These are phyloP conservation scores for Spinus pinus DNA, from an alignment of 2,797 vertebrate genomes.

Conservation along the genomic window DNA sequence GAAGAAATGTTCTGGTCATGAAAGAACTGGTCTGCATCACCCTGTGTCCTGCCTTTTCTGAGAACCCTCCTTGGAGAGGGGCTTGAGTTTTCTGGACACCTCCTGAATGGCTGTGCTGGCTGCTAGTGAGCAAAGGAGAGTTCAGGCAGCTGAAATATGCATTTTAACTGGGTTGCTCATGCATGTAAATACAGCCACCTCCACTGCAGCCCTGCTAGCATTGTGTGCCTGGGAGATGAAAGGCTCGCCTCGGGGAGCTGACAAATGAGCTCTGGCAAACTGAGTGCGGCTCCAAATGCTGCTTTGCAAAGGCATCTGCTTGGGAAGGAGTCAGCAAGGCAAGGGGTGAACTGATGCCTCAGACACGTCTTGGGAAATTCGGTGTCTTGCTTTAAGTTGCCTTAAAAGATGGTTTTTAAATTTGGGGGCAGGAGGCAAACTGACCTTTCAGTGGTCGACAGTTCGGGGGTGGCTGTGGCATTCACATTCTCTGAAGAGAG, in stretches of 20 bases:
- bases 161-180: slow-evolving; percentile 23
- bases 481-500: no score
- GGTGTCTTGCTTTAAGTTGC: background rate
- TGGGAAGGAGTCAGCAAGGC: background rate
- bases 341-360: background rate
- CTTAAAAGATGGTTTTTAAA: background rate
- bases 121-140: background rate
- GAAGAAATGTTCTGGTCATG: background rate
- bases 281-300: background rate
- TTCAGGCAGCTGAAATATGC: background rate
- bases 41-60: background rate
- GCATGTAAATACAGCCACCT: slow-evolving; percentile 29
- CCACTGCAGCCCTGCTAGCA: background rate
- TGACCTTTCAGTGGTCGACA: background rate
- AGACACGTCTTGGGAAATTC: background rate
- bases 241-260: slow-evolving; percentile 27
- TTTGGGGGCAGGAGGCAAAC: background rate
- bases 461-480: no score
- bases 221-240: slow-evolving; percentile 35
- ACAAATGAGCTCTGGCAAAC: slow-evolving; percentile 38
- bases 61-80: background rate
- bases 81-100: background rate
- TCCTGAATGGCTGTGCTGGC: background rate
- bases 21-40: background rate
- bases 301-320: background rate